Evolutionary conservation across 2,113 vertebrate species (phyloP).

Genomic region (Lepus timidus): DNA sequence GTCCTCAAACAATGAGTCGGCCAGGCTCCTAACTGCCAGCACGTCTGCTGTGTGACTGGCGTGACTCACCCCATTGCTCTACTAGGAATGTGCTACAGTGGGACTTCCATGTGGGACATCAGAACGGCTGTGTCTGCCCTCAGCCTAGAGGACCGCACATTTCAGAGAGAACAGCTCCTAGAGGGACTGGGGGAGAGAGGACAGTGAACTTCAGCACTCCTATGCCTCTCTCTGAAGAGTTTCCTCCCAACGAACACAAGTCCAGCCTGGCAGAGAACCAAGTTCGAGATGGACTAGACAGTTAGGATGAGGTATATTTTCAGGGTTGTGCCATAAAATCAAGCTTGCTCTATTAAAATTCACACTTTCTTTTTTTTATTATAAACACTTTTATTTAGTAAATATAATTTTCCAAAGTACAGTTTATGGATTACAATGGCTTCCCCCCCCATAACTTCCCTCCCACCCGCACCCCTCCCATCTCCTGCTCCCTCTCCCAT

Average conservation of each 20-base stretch:
- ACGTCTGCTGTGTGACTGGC: rapidly evolving
- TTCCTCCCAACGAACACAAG: background rate
- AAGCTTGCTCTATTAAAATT: background rate
- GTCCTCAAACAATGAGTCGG: background rate
- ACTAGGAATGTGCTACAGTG: background rate
- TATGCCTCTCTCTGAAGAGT: slow-evolving; percentile 38
- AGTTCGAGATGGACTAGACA: background rate
- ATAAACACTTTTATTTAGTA: too few relatives aligned
- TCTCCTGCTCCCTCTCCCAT: too few relatives aligned
- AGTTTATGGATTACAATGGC: too few relatives aligned
- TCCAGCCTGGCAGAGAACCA: slow-evolving; percentile 51
- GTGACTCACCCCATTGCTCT: background rate
- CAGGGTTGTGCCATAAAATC: background rate
- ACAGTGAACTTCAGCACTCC: background rate
- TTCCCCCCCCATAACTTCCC: too few relatives aligned
- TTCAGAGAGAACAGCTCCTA: background rate
- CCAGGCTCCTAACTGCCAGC: background rate
- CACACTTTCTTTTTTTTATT: too few relatives aligned
- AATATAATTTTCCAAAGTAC: too few relatives aligned
- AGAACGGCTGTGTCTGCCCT: background rate
- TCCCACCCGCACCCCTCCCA: too few relatives aligned
- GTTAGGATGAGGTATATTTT: background rate
- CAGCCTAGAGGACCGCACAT: background rate
- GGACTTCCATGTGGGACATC: background rate
- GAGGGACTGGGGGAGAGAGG: background rate